Conservation (phyloP, 2,888 invertebrate genomes). For the Tribolium freemani region DNA sequence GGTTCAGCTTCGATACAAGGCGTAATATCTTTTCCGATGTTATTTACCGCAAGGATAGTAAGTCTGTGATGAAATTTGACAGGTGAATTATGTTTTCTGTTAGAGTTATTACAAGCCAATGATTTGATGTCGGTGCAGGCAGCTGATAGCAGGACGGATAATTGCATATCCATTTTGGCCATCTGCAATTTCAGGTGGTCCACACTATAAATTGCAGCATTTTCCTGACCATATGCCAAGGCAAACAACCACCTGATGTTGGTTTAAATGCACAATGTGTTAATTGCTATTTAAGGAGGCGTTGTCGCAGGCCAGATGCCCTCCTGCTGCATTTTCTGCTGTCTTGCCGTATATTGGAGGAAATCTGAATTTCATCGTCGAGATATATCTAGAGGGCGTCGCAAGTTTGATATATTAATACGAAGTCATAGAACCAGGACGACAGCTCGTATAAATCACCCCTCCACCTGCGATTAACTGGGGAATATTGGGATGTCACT, state of each 20-base stretch:
- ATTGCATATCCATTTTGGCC: background rate
- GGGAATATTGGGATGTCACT: constrained; percentile 64
- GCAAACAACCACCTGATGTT: background rate
- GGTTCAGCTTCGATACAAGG: background rate
- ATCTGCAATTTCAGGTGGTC: background rate
- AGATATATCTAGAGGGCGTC: constrained; percentile 51
- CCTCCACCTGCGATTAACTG: constrained; percentile 65
- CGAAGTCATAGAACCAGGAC: constrained; percentile 58
- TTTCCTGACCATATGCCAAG: too few relatives aligned
- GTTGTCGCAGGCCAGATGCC: constrained; percentile 28
- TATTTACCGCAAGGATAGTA: background rate
- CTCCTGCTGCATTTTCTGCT: constrained; percentile 23
- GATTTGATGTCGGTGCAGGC: background rate
- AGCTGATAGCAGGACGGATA: background rate
- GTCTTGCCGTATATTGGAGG: constrained; percentile 30
- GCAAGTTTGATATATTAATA: constrained; percentile 61
- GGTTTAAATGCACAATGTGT: constrained; percentile 47
- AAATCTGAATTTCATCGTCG: constrained; percentile 51
- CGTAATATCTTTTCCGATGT: background rate
- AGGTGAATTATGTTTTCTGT: constrained; percentile 3
- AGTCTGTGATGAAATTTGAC: background rate
- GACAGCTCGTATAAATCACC: constrained; percentile 63
- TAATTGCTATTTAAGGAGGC: constrained; percentile 45
- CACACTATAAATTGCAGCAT: background rate
- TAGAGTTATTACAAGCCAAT: background rate